Evolutionary conservation across 2,888 invertebrate species (phyloP).

Genomic region (Pterostichus niger): DNA sequence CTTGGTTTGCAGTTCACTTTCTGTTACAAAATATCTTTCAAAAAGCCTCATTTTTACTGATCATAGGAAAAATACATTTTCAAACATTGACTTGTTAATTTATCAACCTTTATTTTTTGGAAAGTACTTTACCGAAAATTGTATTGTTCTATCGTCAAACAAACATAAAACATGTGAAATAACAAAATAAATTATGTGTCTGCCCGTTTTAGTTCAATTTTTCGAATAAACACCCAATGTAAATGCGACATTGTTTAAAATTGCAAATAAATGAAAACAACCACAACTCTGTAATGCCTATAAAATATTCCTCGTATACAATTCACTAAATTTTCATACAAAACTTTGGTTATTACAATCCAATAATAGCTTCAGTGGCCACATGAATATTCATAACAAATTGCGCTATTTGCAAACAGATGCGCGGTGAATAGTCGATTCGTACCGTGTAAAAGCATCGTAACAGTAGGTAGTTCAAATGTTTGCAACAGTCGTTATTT

Average conservation of each 20-base stretch:
- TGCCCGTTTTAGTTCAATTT: neutral
- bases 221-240: neutral
- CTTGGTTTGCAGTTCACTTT: no score
- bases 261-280: conserved; percentile 5
- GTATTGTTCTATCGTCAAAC: neutral
- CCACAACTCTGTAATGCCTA: neutral
- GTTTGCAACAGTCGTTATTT: conserved; percentile 45
- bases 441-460: conserved; percentile 17
- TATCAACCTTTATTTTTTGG: neutral
- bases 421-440: conserved; percentile 3
- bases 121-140: neutral
- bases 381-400: conserved; percentile 24
- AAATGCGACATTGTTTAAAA: neutral
- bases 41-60: no score
- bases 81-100: no score
- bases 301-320: neutral
- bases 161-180: neutral
- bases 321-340: conserved; percentile 7
- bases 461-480: conserved; percentile 34
- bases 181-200: neutral
- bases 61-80: no score
- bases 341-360: conserved; percentile 5
- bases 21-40: no score
- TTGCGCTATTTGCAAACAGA: neutral
- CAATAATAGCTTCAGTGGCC: neutral